These are phyloP conservation scores for Drosophila aldrichi DNA, from an alignment of 2,888 invertebrate species.

Conservation along the genomic window DNA sequence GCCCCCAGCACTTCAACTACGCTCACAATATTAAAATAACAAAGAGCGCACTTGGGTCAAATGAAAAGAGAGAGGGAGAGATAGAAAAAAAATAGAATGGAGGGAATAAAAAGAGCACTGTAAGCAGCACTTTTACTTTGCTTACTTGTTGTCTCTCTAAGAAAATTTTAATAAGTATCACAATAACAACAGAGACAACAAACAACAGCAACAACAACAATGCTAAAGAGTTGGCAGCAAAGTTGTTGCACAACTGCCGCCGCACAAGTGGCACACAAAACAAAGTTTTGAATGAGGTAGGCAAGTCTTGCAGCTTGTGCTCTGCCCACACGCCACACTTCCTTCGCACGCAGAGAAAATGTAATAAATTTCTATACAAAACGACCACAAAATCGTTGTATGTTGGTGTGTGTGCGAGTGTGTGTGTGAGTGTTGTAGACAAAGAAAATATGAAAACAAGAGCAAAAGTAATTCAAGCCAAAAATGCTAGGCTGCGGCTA, in stretches of 20 bases:
- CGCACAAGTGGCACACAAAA: slow-evolving; percentile 58
- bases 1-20: neutral
- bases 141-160: slow-evolving; percentile 56
- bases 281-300: slow-evolving; percentile 61
- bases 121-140: slow-evolving; percentile 29
- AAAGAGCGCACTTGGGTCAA: slow-evolving; percentile 58
- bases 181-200: slow-evolving; percentile 37
- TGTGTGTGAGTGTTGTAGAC: slow-evolving; percentile 44
- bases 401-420: slow-evolving; percentile 16
- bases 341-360: slow-evolving; percentile 55
- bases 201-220: slow-evolving; percentile 33
- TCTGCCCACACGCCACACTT: slow-evolving; percentile 14
- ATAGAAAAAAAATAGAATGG: neutral
- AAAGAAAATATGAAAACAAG: slow-evolving; percentile 73
- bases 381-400: slow-evolving; percentile 70
- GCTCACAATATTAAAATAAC: slow-evolving; percentile 56
- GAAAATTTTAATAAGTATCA: slow-evolving; percentile 64
- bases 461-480: slow-evolving; percentile 54
- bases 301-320: slow-evolving; percentile 27
- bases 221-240: slow-evolving; percentile 49
- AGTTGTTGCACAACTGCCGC: slow-evolving; percentile 60
- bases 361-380: slow-evolving; percentile 76
- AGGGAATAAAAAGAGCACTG: slow-evolving; percentile 12
- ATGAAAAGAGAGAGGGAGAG: neutral
- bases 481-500: slow-evolving; percentile 51